Conservation (phyloP, 1,140 invertebrate species). For the Bombus cullumanus region DNA sequence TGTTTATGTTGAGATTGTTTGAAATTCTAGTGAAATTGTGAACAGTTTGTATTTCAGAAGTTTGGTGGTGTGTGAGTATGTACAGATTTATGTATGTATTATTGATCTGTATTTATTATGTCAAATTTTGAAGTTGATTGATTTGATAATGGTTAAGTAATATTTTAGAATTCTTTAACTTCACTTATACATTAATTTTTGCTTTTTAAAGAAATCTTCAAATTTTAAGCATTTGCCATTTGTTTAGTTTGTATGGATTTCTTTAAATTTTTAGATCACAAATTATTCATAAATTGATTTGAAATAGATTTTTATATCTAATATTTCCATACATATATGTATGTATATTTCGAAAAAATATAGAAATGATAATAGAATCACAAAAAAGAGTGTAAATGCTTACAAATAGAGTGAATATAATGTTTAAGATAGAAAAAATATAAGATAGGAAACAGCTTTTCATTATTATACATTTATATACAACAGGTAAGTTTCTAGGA, state of each 20-base stretch:
- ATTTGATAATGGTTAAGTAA: neutral
- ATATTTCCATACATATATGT: conserved; percentile 10
- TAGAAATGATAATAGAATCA: neutral
- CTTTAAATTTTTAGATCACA: neutral
- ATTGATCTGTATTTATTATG: conserved; percentile 26
- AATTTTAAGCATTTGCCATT: neutral
- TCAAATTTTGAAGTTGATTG: neutral
- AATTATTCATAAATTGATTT: conserved; percentile 27
- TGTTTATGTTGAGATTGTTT: conserved; percentile 10
- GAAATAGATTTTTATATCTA: conserved; percentile 2
- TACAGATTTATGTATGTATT: neutral
- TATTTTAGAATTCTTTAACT: neutral
- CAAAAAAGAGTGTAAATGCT: neutral
- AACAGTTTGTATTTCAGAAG: conserved; percentile 2
- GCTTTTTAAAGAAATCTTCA: neutral
- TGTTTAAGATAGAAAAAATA: neutral
- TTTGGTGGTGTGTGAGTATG: neutral
- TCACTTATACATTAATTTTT: neutral
- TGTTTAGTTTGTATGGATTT: conserved; percentile 15
- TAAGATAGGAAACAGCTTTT: neutral
- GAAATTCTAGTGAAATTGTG: neutral
- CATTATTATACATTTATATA: neutral
- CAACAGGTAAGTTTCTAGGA: conserved; percentile 25
- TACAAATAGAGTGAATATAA: neutral
- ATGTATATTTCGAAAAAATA: neutral